phyloP scores from a whole-genome alignment of 2,797 vertebrate species.

The Argyrosomus regius region DNA sequence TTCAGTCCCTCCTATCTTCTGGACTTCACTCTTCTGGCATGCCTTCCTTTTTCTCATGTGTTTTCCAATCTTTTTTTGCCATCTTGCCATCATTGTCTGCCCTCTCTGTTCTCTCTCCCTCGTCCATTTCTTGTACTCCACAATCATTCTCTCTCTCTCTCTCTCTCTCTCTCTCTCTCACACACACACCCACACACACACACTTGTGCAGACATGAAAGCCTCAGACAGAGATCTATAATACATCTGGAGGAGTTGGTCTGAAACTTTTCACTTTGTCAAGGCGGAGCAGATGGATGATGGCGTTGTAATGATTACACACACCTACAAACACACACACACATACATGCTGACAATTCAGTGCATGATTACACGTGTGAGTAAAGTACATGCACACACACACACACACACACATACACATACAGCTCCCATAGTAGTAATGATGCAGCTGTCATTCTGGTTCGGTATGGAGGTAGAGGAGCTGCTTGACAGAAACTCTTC shows the following conservation, averaged over 20 bases:
- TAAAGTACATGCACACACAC: not conserved
- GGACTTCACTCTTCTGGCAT: not conserved
- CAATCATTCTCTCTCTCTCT: constrained; percentile 9
- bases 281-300: constrained; percentile 59
- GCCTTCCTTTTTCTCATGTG: not conserved
- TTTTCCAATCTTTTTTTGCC: constrained; percentile 17
- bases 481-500: constrained; percentile 60
- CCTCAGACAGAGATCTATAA: constrained; percentile 42
- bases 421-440: constrained; percentile 38
- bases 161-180: not conserved
- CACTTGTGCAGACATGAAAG: constrained; percentile 26
- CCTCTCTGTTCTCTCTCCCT: constrained; percentile 18
- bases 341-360: constrained; percentile 10
- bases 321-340: constrained; percentile 14
- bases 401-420: not conserved
- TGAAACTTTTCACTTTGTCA: constrained; percentile 73
- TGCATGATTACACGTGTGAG: not conserved
- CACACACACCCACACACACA: constrained; percentile 6
- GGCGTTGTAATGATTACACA: constrained; percentile 51
- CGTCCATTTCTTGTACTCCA: constrained; percentile 12
- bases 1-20: not conserved
- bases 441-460: constrained; percentile 57
- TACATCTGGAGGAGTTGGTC: constrained; percentile 54
- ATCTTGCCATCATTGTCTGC: constrained; percentile 1
- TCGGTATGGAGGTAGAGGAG: constrained; percentile 44